phyloP scores from a whole-genome alignment of 2,113 vertebrate species.

The Corythaixoides concolor region DNA sequence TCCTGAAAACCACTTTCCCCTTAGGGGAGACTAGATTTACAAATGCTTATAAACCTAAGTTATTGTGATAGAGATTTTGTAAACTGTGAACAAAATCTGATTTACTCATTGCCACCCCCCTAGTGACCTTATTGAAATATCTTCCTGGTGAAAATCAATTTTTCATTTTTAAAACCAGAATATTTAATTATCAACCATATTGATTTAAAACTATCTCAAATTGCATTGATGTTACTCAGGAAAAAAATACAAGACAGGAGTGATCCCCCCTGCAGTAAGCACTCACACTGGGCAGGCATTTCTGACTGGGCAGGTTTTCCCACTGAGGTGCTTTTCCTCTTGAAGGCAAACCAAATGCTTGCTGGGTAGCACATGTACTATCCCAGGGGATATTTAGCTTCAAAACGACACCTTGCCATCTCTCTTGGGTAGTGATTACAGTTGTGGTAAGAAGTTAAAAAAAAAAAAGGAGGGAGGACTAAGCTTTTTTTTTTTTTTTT shows the following conservation, averaged over 20 bases:
- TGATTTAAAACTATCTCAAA: conserved; percentile 53
- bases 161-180: conserved; percentile 47
- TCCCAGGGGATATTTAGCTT: background rate
- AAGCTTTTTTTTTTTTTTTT: too few species aligned
- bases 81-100: conserved; percentile 44
- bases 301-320: background rate
- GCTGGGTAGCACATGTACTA: background rate
- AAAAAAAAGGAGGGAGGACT: too few species aligned
- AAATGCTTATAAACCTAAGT: background rate
- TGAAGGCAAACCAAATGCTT: background rate
- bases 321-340: background rate
- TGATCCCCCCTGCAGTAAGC: background rate
- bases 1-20: background rate
- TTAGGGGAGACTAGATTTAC: background rate
- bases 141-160: conserved; percentile 55
- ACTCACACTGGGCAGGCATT: background rate
- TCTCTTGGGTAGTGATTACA: background rate
- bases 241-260: background rate
- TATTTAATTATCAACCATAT: conserved; percentile 61
- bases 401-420: background rate
- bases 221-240: background rate
- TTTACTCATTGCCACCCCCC: background rate
- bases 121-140: conserved; percentile 44
- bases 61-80: background rate
- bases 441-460: background rate